These are phyloP conservation scores for Lagria hirta DNA, from an alignment of 2,888 invertebrate species.

Conservation along the genomic window DNA sequence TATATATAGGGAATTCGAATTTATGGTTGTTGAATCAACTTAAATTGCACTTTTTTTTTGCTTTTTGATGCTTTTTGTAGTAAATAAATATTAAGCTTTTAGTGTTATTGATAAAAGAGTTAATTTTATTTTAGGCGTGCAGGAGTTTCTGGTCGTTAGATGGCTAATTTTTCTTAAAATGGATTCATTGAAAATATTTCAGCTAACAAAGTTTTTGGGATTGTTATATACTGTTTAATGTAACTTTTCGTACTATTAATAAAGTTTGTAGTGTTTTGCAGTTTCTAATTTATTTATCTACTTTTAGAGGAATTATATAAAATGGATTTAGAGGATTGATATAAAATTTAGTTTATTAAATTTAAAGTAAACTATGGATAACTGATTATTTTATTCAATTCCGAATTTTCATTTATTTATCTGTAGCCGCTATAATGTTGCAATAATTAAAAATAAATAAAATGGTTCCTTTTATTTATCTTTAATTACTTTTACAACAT, in stretches of 20 bases:
- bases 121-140: slow-evolving; percentile 48
- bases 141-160: slow-evolving; percentile 46
- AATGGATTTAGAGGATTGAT: no score
- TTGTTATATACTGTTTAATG: slow-evolving; percentile 21
- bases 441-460: no score
- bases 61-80: no score
- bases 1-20: slow-evolving; percentile 15
- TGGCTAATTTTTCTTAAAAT: slow-evolving; percentile 34
- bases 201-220: slow-evolving; percentile 8
- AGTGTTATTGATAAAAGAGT: no score
- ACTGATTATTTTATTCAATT: no score
- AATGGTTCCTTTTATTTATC: no score
- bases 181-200: slow-evolving; percentile 19
- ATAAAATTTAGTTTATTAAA: no score
- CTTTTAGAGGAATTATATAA: slow-evolving; percentile 9
- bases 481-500: no score
- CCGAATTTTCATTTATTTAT: no score
- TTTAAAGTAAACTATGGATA: no score
- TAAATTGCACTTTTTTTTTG: slow-evolving; percentile 5
- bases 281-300: slow-evolving; percentile 18
- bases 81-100: no score
- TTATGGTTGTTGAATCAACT: not conserved
- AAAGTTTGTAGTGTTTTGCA: slow-evolving; percentile 20
- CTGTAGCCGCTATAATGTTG: no score
- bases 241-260: slow-evolving; percentile 23